Evolutionary conservation across 1,140 invertebrate species (phyloP).

Genomic region (Eueides isabella): DNA sequence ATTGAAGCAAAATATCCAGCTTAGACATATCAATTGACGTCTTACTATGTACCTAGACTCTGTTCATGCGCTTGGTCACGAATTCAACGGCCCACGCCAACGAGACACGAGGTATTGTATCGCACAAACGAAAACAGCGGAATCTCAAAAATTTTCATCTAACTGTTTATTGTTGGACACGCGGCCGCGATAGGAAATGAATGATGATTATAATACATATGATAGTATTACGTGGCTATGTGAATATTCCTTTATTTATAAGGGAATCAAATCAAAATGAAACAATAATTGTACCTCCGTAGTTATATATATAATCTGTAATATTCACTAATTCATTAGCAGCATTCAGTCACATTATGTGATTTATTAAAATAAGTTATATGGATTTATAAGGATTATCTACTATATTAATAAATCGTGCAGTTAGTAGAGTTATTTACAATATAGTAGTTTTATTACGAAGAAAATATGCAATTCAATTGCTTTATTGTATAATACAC

Average conservation of each 20-base stretch:
- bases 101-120: conserved; percentile 19
- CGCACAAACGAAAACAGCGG: conserved; percentile 52
- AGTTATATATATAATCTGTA: too few species aligned
- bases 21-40: not conserved
- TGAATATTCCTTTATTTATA: not conserved
- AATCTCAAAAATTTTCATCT: conserved; percentile 64
- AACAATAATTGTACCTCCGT: too few species aligned
- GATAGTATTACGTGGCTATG: not conserved
- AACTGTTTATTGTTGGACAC: conserved; percentile 55
- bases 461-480: conserved; percentile 18
- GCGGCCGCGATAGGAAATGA: conserved; percentile 35
- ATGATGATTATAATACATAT: conserved; percentile 17
- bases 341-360: too few species aligned
- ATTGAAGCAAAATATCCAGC: too few species aligned
- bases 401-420: not conserved
- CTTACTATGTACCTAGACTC: not conserved
- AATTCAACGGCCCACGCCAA: conserved; percentile 30
- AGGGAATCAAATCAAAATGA: conserved; percentile 6
- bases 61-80: conserved; percentile 35
- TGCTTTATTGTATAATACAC: conserved; percentile 19
- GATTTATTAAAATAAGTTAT: not conserved
- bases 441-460: not conserved
- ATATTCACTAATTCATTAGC: too few species aligned
- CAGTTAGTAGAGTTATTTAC: not conserved
- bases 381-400: not conserved